Base-by-base conservation (phyloP, 2,797 vertebrate species). In the Gallinago solitaria region DNA sequence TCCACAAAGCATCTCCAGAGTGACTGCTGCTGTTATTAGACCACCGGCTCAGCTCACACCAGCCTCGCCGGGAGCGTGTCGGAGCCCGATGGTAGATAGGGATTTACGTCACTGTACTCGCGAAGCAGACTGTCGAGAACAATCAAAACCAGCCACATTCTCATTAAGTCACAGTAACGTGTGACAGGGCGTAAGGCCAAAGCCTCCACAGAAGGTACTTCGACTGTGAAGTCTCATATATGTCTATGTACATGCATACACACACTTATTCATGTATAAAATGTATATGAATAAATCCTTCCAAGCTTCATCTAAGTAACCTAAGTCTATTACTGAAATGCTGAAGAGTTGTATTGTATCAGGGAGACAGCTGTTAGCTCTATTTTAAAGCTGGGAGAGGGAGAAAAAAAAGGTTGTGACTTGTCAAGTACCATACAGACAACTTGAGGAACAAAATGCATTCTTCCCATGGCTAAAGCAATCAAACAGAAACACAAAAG, bases 11-110 rank as follows among this genome's bases (percentile, higher is more conserved):
- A 87, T 60, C 90, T 94, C 92, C 67, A 70, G 88, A 90, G 93
- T 11, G 59, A 27, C 60, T 70, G 81, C 63, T 93, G 86, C 90
- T 82, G 88, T 89, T 90, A 95, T 97, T 20, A 89, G 83, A 56
- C 81, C 88, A 63, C 61, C 77, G 60, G 87, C 63, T 39, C 13
- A 1, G 50, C 86, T 89, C 77, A 51, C 8, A 57, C 7, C 86
- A 65, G 76, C 69, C 54, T 28, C 51, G 76, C 76, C 90, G 81
- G 76, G 73, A 88, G 83, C 21, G 0, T 9, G 67, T 63, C 73
- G 11, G 76, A 68, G 90, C 56, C 88, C 0, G 88, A 90, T 95
- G 94, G 32, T 47, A 93, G 95, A 95, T 96, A 95, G 0, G 86
- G 88, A 92, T 95, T 95, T 89, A 89, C 90, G 88, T 96, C 95